These are phyloP conservation scores for Anolis apletophallus DNA, from an alignment of 2,797 vertebrate species.

Conservation along the genomic window DNA sequence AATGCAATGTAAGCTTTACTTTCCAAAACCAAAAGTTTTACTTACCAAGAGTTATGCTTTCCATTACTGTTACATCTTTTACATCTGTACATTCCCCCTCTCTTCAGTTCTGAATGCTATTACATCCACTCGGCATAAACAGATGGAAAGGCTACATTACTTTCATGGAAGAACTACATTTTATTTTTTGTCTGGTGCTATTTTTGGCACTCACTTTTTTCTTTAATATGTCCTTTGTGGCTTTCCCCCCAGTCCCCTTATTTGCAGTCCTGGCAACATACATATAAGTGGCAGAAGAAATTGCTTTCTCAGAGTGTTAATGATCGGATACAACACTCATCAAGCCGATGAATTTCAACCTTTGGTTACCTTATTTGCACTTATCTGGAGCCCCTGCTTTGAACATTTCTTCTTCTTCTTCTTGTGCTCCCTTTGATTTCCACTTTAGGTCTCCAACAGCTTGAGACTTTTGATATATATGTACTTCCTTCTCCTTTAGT, in stretches of 20 bases:
- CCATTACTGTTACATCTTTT: not conserved
- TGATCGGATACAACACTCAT: not conserved
- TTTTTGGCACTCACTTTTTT: not conserved
- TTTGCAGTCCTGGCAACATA: conserved; percentile 10
- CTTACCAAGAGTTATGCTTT: not conserved
- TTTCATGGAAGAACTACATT: conserved; percentile 2
- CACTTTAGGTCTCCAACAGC: conserved; percentile 2
- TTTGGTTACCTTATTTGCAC: conserved; percentile 29
- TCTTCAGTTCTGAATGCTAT: not conserved
- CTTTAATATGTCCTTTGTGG: conserved; percentile 31
- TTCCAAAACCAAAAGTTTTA: not conserved
- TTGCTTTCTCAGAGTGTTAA: not conserved
- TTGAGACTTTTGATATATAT: conserved; percentile 26
- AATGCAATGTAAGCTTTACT: conserved; percentile 21
- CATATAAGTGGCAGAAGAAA: not conserved
- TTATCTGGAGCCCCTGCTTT: conserved; percentile 9
- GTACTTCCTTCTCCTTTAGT: not conserved
- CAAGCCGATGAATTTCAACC: not conserved
- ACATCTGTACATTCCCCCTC: too few species aligned
- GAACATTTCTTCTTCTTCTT: not conserved
- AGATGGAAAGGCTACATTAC: not conserved
- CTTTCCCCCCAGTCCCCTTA: not conserved
- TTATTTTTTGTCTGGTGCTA: conserved; percentile 8
- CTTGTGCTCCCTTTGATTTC: not conserved
- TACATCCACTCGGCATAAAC: not conserved